Evolutionary conservation across 1,140 invertebrate genomes (phyloP).

Genomic region (Pentalonia nigronervosa): DNA sequence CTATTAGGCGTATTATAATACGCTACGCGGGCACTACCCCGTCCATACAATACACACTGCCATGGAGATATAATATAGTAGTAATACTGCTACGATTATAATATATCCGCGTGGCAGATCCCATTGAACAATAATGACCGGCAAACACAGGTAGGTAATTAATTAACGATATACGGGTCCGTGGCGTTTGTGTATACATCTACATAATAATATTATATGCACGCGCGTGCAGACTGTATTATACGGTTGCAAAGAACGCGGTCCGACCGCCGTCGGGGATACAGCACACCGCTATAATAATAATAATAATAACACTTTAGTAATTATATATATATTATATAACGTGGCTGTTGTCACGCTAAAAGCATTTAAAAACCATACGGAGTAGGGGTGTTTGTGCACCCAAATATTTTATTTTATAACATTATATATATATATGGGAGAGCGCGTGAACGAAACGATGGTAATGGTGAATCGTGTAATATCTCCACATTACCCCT

Average conservation of each 20-base stretch:
- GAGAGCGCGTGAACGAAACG: not conserved
- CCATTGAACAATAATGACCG: constrained; percentile 22
- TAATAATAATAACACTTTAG: not conserved
- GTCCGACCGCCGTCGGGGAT: too few relatives aligned
- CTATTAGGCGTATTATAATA: not conserved
- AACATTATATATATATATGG: too few relatives aligned
- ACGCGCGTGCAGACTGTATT: not conserved
- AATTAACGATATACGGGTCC: not conserved
- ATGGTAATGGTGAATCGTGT: not conserved
- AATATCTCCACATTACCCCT: not conserved
- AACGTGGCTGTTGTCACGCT: not conserved
- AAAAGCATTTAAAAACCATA: not conserved
- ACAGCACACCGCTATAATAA: not conserved
- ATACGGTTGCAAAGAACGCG: not conserved
- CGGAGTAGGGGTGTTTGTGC: not conserved
- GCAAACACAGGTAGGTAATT: constrained; percentile 34
- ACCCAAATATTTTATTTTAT: not conserved
- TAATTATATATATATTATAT: not conserved
- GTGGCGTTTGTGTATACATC: not conserved
- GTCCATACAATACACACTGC: not conserved
- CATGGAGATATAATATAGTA: not conserved
- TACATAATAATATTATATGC: not conserved
- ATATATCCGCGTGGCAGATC: not conserved
- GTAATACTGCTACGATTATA: not conserved
- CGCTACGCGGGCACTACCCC: not conserved